Evolutionary conservation across 2,888 invertebrate species (phyloP).

Genomic region (Rhingia rostrata): DNA sequence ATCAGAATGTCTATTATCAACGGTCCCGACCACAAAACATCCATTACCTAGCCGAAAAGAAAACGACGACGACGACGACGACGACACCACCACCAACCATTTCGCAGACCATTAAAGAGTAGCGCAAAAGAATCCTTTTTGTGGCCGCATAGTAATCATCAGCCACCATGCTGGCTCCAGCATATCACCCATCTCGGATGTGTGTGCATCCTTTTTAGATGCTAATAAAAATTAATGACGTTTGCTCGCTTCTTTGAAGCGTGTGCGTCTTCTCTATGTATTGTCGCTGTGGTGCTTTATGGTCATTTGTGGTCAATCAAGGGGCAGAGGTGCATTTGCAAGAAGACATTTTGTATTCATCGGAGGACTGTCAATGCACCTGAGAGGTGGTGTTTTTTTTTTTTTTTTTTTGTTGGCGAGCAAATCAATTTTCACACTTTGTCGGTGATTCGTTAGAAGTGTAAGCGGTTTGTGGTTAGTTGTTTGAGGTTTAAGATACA

Average conservation of each 20-base stretch:
- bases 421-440: constrained; percentile 43
- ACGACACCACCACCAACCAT: constrained; percentile 10
- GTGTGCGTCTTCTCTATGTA: constrained; percentile 14
- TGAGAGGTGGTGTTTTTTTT: constrained; percentile 34
- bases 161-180: constrained; percentile 55
- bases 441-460: background rate
- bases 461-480: constrained; percentile 6
- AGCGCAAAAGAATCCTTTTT: constrained; percentile 66
- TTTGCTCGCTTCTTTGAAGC: constrained; percentile 22
- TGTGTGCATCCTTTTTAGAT: constrained; percentile 62
- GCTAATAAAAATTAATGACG: constrained; percentile 74
- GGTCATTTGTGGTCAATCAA: constrained; percentile 56
- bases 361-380: constrained; percentile 44
- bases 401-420: constrained; percentile 10
- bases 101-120: constrained; percentile 61
- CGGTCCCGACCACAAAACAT: constrained; percentile 58
- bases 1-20: constrained; percentile 54
- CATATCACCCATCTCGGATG: constrained; percentile 26
- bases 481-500: background rate
- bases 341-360: constrained; percentile 16
- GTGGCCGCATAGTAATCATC: constrained; percentile 23
- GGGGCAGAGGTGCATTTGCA: constrained; percentile 31
- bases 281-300: constrained; percentile 40
- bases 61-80: constrained; percentile 36
- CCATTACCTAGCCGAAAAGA: constrained; percentile 49